These are phyloP conservation scores for Cheilosia variabilis DNA, from an alignment of 2,888 invertebrate genomes.

Conservation along the genomic window DNA sequence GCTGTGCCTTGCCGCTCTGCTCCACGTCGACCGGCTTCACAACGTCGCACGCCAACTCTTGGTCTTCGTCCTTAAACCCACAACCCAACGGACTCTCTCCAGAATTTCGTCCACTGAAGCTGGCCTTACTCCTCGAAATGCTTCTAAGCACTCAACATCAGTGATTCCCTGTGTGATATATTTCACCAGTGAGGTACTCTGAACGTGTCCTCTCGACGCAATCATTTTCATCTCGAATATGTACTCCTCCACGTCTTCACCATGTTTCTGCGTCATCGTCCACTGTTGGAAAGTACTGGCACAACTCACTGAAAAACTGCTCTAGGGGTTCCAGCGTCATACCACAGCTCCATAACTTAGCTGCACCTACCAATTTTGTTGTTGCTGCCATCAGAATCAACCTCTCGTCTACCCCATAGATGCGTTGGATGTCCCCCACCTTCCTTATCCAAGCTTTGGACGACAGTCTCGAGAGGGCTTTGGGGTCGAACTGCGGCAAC, in stretches of 20 bases:
- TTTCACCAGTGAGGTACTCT: slow-evolving; percentile 1
- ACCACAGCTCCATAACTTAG: slow-evolving; percentile 14
- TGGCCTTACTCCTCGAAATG: slow-evolving; percentile 12
- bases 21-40: neutral
- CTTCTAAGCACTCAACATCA: slow-evolving; percentile 16
- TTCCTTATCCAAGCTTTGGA: slow-evolving; percentile 15
- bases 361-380: slow-evolving; percentile 1
- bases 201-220: neutral
- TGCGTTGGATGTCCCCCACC: slow-evolving; percentile 10
- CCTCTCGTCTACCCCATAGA: slow-evolving; percentile 25
- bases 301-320: slow-evolving; percentile 22
- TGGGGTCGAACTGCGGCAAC: neutral
- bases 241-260: slow-evolving; percentile 25
- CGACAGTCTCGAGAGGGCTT: neutral
- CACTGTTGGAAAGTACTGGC: slow-evolving; percentile 12
- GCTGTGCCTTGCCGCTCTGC: neutral
- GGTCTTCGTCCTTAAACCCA: neutral
- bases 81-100: neutral
- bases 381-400: slow-evolving; percentile 21
- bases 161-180: slow-evolving; percentile 1
- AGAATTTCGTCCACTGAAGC: neutral
- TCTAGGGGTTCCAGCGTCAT: slow-evolving; percentile 1
- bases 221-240: slow-evolving; percentile 20
- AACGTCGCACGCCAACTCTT: neutral
- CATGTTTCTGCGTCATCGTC: neutral